Conservation (phyloP, 2,113 vertebrate genomes). For the Stercorarius parasiticus region DNA sequence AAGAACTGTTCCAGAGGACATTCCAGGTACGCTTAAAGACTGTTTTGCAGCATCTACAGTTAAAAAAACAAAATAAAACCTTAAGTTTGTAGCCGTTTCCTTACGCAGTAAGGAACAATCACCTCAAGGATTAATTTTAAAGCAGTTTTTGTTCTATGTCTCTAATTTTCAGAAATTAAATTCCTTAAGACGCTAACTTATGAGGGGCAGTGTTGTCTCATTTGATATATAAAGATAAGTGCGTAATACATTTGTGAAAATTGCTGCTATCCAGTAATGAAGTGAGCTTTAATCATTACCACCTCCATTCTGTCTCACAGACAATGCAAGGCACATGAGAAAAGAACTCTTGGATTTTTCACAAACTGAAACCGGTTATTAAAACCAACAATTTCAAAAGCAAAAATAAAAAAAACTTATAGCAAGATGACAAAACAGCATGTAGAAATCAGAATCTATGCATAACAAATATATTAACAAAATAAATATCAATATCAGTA, state of each 20-base stretch:
- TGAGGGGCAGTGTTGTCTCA: neutral
- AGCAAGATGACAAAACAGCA: neutral
- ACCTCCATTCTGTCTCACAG: neutral
- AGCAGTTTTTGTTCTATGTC: neutral
- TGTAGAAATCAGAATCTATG: neutral
- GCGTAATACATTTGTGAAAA: neutral
- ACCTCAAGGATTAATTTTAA: neutral
- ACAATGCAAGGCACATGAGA: neutral
- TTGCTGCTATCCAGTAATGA: neutral
- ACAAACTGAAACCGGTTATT: neutral
- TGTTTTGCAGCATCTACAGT: conserved; percentile 78
- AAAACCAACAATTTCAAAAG: neutral
- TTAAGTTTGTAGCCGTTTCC: neutral
- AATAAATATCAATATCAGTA: neutral
- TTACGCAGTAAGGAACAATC: neutral
- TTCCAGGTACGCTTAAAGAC: conserved; percentile 78
- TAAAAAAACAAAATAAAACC: neutral
- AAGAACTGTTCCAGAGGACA: conserved; percentile 79
- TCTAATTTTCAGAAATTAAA: neutral
- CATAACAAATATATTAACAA: neutral
- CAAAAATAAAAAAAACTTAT: neutral
- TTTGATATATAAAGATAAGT: neutral
- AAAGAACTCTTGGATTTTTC: neutral
- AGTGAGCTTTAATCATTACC: neutral
- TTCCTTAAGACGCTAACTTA: neutral